Evolutionary conservation across 2,888 invertebrate species (phyloP).

Genomic region (Volucella bombylans): DNA sequence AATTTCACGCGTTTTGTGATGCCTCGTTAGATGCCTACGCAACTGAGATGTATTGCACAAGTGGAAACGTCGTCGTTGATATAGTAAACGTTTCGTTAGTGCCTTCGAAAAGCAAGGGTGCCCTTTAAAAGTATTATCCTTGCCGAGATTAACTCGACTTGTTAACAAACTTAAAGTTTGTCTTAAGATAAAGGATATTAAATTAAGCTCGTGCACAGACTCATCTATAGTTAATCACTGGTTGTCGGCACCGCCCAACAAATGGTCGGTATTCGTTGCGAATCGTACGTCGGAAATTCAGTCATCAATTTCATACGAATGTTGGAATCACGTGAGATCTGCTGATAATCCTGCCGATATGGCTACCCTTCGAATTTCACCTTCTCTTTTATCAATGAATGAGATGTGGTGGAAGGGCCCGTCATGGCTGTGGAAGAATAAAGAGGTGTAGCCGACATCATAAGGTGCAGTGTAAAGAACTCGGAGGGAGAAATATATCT

Average conservation of each 20-base stretch:
- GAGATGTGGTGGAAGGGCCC: constrained; percentile 67
- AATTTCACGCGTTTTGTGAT: constrained; percentile 43
- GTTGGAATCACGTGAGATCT: constrained; percentile 65
- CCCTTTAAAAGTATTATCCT: constrained; percentile 30
- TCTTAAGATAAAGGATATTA: neutral
- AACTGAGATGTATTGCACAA: constrained; percentile 37
- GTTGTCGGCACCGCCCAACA: constrained; percentile 16
- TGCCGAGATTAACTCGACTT: constrained; percentile 15
- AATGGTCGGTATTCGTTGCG: constrained; percentile 35
- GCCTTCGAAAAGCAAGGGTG: constrained; percentile 36
- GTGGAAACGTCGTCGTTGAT: neutral
- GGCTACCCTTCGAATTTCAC: constrained; percentile 64
- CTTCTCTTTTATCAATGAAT: constrained; percentile 20
- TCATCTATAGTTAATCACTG: neutral
- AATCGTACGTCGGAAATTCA: constrained; percentile 67
- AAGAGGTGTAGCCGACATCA: constrained; percentile 7
- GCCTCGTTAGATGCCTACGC: constrained; percentile 45
- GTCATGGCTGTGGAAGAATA: constrained; percentile 19
- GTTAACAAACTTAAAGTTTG: neutral
- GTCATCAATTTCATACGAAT: constrained; percentile 1
- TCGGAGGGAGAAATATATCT: neutral
- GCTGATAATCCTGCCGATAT: constrained; percentile 69
- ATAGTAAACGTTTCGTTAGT: constrained; percentile 8
- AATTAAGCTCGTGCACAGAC: neutral
- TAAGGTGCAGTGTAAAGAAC: neutral